Base-by-base conservation (phyloP, 2,797 vertebrate genomes). In the Halcyon leucocephala region DNA sequence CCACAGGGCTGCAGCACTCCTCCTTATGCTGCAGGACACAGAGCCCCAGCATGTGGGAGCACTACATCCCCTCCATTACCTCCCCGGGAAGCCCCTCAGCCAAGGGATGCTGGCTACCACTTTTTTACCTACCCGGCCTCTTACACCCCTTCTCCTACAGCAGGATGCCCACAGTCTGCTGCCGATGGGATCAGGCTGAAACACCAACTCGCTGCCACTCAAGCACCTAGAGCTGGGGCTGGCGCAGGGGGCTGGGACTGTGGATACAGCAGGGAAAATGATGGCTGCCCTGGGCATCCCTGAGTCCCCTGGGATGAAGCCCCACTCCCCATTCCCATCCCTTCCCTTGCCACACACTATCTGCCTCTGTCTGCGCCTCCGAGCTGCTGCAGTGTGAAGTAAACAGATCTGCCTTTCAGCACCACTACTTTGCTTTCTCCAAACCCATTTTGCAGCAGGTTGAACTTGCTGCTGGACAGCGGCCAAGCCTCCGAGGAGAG, bases 41-140 rank as follows among this genome's bases (percentile, higher is more conserved):
- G 14, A 79, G 62, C 20, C 29, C 41, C 2, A 3, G 12, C 0
- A 0, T 4, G 33, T 14, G 74, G n/a, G 12, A 64, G 14, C 0
- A 0, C 64, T 61, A 78, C 60, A 57, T 61, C 55, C 7, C 1
- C 41, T 28, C 66, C 8, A 3, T 14, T 31, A 24, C 8, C 51
- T 29, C 64, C 28, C 57, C 5, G 31, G 77, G 31, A 37, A 73
- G 31, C 9, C 9, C 13, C n/a, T 41, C 39, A 41, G 33, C 31
- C 80, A 55, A 51, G 33, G 57, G 39, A 3, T 7, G 3, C 31
- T 0, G 1, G 66, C 12, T 70, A 74, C 22, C 3, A 7, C 52
- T 85, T 79, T 14, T 48, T 35, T 35, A 35, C 62, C 49, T 42
- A 77, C 80, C 62, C 26, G 67, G 49, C 8, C 13, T 28, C 67